A percentile compares a stretch with the other conserved stretches of the same genome.
phyloP scores from a whole-genome alignment of 2,797 vertebrate genomes.

The Dipus sagitta region DNA sequence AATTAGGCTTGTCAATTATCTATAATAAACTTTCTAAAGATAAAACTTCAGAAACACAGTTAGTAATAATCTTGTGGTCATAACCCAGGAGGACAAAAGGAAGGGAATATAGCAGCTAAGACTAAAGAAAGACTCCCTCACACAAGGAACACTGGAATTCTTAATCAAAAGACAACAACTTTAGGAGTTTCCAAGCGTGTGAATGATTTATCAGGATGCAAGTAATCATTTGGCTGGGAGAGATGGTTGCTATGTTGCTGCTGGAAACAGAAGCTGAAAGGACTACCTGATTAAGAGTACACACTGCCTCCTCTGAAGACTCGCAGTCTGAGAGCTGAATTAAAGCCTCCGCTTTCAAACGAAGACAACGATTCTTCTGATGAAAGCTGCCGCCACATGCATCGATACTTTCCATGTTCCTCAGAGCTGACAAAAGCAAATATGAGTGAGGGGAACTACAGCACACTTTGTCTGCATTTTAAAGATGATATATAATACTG shows the following conservation, averaged over 20 bases:
- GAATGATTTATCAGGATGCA: not conserved
- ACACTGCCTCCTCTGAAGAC: slow-evolving; percentile 92
- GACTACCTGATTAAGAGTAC: slow-evolving; percentile 92
- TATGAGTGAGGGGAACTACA: slow-evolving; percentile 27
- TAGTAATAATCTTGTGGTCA: slow-evolving; percentile 50
- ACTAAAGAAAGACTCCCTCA: not conserved
- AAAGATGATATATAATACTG: slow-evolving; percentile 18
- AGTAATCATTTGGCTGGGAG: not conserved
- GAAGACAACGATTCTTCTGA: slow-evolving; percentile 87
- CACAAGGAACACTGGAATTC: not conserved
- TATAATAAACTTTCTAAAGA: slow-evolving; percentile 43
- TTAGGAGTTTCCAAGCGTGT: not conserved
- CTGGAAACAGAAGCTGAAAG: slow-evolving; percentile 1
- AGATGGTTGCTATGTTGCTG: not conserved
- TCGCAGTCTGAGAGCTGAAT: slow-evolving; percentile 88
- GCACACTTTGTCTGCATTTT: slow-evolving; percentile 12
- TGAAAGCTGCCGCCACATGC: slow-evolving; percentile 28
- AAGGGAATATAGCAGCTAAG: not conserved
- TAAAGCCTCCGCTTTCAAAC: slow-evolving; percentile 91
- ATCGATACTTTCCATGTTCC: slow-evolving; percentile 75
- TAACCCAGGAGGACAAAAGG: not conserved
- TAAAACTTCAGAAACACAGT: slow-evolving; percentile 43
- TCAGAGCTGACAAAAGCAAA: slow-evolving; percentile 89
- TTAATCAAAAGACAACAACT: slow-evolving; percentile 7
- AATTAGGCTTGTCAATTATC: slow-evolving; percentile 36